These are phyloP conservation scores for Malacoctenus gilli DNA, from an alignment of 2,797 vertebrate genomes.

Conservation along the genomic window DNA sequence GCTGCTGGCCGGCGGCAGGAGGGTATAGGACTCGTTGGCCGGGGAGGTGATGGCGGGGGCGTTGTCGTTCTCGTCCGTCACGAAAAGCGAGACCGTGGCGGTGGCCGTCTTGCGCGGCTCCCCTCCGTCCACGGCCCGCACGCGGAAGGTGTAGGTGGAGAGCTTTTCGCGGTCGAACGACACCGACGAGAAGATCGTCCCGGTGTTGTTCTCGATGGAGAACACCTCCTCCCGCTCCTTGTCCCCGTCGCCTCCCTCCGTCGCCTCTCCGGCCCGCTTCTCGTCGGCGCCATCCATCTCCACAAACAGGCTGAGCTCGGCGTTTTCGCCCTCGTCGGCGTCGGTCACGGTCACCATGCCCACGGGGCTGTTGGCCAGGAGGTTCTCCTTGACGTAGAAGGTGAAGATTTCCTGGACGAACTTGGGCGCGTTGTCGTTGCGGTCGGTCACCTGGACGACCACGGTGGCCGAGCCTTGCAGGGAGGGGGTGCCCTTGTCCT, in stretches of 20 bases:
- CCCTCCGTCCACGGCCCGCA: constrained; percentile 92
- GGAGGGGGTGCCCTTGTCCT: constrained; percentile 89
- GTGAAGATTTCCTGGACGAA: constrained; percentile 97
- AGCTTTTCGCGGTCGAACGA: constrained; percentile 94
- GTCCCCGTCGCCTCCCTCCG: constrained; percentile 58
- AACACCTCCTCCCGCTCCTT: constrained; percentile 81
- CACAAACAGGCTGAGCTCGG: constrained; percentile 91
- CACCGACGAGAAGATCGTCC: constrained; percentile 93
- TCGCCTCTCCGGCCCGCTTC: constrained; percentile 60
- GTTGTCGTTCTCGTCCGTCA: constrained; percentile 97
- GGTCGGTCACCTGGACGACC: constrained; percentile 90
- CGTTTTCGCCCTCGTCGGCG: constrained; percentile 92
- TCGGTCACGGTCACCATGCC: constrained; percentile 98
- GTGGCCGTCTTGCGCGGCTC: constrained; percentile 91
- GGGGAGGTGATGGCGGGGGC: constrained; percentile 88
- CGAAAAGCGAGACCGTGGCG: constrained; percentile 92
- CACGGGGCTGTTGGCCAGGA: constrained; percentile 94
- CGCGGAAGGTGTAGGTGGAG: constrained; percentile 92
- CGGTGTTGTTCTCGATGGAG: constrained; percentile 94
- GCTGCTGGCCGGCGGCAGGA: constrained; percentile 90
- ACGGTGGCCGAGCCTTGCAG: constrained; percentile 91
- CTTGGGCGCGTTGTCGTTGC: constrained; percentile 94
- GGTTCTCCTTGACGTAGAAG: constrained; percentile 96
- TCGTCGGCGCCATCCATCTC: constrained; percentile 80
- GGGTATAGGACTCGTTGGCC: constrained; percentile 89